Evolutionary conservation across 2,113 vertebrate species (phyloP), one percentile per base, ranked within the genome.

Genomic region (Eulacestoma nigropectus): DNA sequence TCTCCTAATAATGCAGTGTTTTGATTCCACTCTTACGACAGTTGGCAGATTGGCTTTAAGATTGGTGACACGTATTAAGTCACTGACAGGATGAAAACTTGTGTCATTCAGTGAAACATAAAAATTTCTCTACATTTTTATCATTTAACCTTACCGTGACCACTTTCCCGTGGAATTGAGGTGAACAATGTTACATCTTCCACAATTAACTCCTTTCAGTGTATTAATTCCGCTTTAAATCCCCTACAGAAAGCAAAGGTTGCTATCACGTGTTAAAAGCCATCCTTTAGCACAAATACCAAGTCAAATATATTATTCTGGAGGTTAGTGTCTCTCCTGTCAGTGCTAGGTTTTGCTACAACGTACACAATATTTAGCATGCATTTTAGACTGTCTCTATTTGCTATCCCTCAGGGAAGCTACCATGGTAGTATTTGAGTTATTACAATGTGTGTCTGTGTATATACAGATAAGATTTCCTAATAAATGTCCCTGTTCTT

Each of bases 101-200:
- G 8, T 47, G 37, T 76, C 6, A 37, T 57, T 80, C 20, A 35
- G 17, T 57, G 53, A 75, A 88, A 82, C 21, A 6, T 25, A 23
- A 13, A 8, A 41, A 52, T 72, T 75, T 87, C 35, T 79, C 23
- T 82, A 81, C 22, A n/a, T 4, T 79, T 64, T 90, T 72, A 23
- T 57, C 16, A n/a, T 85, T 90, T 69, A 85, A 85, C n/a, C 37
- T 83, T 56, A 64, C 23, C 13, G 13, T 46, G 67, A 47, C 9
- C 29, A 29, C 32, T 77, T 53, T 17, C 20, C 11, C 0, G 0
- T 17, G 16, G 18, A 64, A 2, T 4, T 59, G 30, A 57, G 22
- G 25, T 63, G 55, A 84, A 32, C 17, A 39, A 5, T 41, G 30
- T 57, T 67, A 67, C 11, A 17, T 64, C 35, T 87, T 89, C 21